Conservation (phyloP, 2,888 invertebrate genomes). For the Colletes collaris region DNA sequence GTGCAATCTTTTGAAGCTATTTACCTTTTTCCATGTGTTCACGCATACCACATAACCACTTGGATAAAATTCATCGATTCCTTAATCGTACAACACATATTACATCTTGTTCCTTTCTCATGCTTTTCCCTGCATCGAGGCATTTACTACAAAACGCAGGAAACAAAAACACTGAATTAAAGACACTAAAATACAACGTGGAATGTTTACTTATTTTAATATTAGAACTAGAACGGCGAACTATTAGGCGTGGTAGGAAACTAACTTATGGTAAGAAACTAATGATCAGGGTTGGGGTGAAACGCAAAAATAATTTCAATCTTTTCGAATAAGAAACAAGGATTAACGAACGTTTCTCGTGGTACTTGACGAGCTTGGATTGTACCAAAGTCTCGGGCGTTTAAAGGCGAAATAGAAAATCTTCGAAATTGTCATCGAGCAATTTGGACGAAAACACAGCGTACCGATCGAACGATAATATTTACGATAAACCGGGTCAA, state of each 20-base stretch:
- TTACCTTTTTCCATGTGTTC: slow-evolving; percentile 37
- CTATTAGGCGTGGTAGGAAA: slow-evolving; percentile 44
- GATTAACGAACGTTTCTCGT: neutral
- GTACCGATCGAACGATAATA: neutral
- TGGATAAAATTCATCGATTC: slow-evolving; percentile 32
- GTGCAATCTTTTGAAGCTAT: slow-evolving; percentile 1
- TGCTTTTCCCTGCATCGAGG: slow-evolving; percentile 10
- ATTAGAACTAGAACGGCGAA: slow-evolving; percentile 7
- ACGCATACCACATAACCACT: slow-evolving; percentile 18
- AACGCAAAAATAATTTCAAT: neutral
- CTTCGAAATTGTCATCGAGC: neutral
- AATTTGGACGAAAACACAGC: neutral
- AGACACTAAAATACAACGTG: slow-evolving; percentile 1
- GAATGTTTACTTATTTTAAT: neutral
- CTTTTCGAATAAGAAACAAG: neutral
- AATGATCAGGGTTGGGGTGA: slow-evolving; percentile 1
- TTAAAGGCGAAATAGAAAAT: neutral
- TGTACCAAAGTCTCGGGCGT: neutral
- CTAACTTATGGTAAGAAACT: slow-evolving; percentile 24
- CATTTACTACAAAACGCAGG: neutral
- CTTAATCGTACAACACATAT: slow-evolving; percentile 32
- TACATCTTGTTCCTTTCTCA: neutral
- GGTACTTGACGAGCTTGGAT: neutral
- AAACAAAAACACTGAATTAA: neutral
- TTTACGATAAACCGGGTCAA: neutral